Conservation (phyloP, 2,797 vertebrate species). For the Sebastes alutus region DNA sequence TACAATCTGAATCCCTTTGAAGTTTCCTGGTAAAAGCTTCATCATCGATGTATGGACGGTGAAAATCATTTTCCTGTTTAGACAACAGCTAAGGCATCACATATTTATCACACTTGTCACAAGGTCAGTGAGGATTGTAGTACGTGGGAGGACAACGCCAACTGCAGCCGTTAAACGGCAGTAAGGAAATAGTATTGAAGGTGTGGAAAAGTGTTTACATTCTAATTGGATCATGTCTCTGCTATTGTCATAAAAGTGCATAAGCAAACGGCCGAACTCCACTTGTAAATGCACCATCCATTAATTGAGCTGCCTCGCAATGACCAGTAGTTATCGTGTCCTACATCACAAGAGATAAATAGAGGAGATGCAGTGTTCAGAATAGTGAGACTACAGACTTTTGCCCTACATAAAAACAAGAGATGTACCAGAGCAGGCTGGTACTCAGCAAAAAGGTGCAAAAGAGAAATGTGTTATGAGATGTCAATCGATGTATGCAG, state of each 20-base stretch:
- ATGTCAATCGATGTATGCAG: constrained; percentile 71
- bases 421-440: constrained; percentile 44
- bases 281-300: constrained; percentile 75
- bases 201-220: constrained; percentile 54
- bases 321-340: constrained; percentile 47
- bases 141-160: constrained; percentile 21
- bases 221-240: constrained; percentile 49
- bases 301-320: constrained; percentile 60
- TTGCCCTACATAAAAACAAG: constrained; percentile 28
- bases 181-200: constrained; percentile 28
- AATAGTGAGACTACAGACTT: constrained; percentile 37
- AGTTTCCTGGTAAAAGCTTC: constrained; percentile 56
- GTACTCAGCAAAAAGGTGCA: constrained; percentile 31
- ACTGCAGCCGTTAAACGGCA: constrained; percentile 37
- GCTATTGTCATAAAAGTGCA: constrained; percentile 56
- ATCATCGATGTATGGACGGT: constrained; percentile 44
- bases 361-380: constrained; percentile 49
- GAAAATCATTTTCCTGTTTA: constrained; percentile 22
- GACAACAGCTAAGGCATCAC: constrained; percentile 30
- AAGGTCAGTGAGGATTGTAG: constrained; percentile 29
- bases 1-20: constrained; percentile 50
- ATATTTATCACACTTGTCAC: constrained; percentile 41
- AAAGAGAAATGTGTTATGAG: constrained; percentile 61
- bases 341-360: constrained; percentile 42
- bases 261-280: constrained; percentile 51